A percentile compares a stretch with the other conserved stretches of the same genome.
Conservation (phyloP, 2,888 invertebrate genomes). For the Macrosoma leucophasiata region DNA sequence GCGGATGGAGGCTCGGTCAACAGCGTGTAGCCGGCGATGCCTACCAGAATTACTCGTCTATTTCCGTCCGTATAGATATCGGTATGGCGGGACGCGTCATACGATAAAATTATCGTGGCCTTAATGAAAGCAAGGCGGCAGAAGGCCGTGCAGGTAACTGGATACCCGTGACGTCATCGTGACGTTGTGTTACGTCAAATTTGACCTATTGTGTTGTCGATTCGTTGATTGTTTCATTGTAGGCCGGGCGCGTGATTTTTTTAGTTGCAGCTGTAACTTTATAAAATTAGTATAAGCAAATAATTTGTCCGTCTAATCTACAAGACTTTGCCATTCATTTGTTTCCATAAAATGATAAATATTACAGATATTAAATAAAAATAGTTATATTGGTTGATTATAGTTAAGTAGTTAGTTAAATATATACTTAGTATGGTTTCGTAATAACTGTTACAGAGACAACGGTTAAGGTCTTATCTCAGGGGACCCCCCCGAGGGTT, state of each 20-base stretch:
- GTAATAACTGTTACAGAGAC: too few species aligned
- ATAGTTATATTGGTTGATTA: not conserved
- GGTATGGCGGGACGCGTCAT: conserved; percentile 50
- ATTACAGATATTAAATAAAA: too few species aligned
- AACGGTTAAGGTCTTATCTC: too few species aligned
- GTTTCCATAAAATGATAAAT: too few species aligned
- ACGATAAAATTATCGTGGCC: conserved; percentile 69
- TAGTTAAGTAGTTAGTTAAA: not conserved
- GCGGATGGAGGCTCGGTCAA: conserved; percentile 18
- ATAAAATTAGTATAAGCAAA: too few species aligned
- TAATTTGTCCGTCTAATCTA: too few species aligned
- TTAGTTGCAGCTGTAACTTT: too few species aligned
- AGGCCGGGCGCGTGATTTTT: not conserved
- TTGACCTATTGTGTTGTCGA: conserved; percentile 30
- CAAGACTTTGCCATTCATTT: too few species aligned
- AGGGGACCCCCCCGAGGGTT: too few species aligned
- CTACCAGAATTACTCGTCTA: conserved; percentile 34
- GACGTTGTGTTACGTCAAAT: conserved; percentile 42
- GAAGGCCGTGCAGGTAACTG: conserved; percentile 63
- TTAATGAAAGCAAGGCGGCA: conserved; percentile 57
- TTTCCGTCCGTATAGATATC: conserved; percentile 51
- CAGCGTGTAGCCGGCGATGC: conserved; percentile 17
- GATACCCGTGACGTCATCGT: conserved; percentile 55
- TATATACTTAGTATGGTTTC: not conserved
- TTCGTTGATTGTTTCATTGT: conserved; percentile 22